A percentile compares a stretch with the other conserved stretches of the same genome.
Conservation (phyloP, 2,113 vertebrate genomes). For the Chaetodon trifascialis region DNA sequence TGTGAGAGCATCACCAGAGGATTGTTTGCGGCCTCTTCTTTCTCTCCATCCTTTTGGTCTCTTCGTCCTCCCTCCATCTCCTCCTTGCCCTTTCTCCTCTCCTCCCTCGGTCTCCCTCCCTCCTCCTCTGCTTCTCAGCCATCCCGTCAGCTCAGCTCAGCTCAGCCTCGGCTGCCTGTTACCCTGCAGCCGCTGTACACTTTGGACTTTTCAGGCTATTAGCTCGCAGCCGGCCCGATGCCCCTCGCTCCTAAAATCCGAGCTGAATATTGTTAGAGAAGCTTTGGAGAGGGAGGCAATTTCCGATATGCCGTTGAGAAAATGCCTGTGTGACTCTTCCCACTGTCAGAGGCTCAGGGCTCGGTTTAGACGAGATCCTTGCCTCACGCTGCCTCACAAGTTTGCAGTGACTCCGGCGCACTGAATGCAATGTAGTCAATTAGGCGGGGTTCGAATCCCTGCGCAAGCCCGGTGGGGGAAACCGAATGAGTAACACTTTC, state of each 20-base stretch:
- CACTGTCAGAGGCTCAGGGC: conserved; percentile 18
- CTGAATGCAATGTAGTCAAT: conserved; percentile 59
- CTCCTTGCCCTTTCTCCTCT: not conserved
- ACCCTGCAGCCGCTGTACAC: conserved; percentile 34
- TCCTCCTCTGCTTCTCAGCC: conserved; percentile 11
- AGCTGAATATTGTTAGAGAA: conserved; percentile 46
- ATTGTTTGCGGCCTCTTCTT: not conserved
- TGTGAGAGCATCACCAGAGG: conserved; percentile 40
- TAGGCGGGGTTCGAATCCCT: conserved; percentile 45
- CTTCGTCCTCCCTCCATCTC: too few species aligned
- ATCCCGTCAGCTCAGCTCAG: conserved; percentile 30
- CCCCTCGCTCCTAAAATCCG: conserved; percentile 16
- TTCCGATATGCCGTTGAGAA: conserved; percentile 23
- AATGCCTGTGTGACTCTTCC: conserved; percentile 40
- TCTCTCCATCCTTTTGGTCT: not conserved
- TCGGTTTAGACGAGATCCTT: conserved; percentile 28
- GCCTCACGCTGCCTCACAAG: conserved; percentile 25
- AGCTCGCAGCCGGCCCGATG: conserved; percentile 51
- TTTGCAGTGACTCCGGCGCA: conserved; percentile 29
- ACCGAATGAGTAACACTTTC: conserved; percentile 44
- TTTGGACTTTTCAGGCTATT: conserved; percentile 53
- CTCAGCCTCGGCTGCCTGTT: conserved; percentile 33
- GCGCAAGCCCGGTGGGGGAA: conserved; percentile 13
- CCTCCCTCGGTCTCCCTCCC: not conserved
- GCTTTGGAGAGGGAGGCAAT: conserved; percentile 28